These are phyloP conservation scores for Fregetta grallaria DNA, from an alignment of 2,113 vertebrate genomes.

Conservation along the genomic window DNA sequence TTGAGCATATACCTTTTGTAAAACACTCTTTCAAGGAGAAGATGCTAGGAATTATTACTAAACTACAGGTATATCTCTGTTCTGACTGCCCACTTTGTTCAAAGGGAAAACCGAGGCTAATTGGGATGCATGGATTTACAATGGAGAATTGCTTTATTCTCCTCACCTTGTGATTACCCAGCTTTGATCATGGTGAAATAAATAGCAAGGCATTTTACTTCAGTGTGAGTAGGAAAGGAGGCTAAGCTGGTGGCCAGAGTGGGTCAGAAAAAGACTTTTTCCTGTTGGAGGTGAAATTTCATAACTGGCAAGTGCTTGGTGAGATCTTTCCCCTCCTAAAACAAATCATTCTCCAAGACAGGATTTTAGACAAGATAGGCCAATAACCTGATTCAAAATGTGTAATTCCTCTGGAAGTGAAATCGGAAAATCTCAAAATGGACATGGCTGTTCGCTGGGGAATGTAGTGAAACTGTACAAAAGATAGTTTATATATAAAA, in stretches of 20 bases:
- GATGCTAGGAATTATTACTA: not conserved
- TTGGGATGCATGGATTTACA: not conserved
- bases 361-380: not conserved
- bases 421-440: not conserved
- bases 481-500: not conserved
- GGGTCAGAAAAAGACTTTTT: not conserved
- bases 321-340: not conserved
- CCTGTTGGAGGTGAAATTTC: not conserved
- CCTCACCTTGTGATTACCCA: not conserved
- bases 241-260: not conserved
- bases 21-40: not conserved
- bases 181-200: not conserved
- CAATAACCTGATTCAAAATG: not conserved
- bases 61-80: not conserved
- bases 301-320: not conserved
- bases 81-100: not conserved
- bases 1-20: not conserved
- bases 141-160: not conserved
- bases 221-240: not conserved
- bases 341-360: not conserved
- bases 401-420: not conserved
- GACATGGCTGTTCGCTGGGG: not conserved
- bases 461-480: not conserved
- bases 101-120: not conserved
- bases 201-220: not conserved